A percentile compares a stretch with the other conserved stretches of the same genome.
Conservation (phyloP, 2,113 vertebrate species). For the Dasyurus viverrinus region DNA sequence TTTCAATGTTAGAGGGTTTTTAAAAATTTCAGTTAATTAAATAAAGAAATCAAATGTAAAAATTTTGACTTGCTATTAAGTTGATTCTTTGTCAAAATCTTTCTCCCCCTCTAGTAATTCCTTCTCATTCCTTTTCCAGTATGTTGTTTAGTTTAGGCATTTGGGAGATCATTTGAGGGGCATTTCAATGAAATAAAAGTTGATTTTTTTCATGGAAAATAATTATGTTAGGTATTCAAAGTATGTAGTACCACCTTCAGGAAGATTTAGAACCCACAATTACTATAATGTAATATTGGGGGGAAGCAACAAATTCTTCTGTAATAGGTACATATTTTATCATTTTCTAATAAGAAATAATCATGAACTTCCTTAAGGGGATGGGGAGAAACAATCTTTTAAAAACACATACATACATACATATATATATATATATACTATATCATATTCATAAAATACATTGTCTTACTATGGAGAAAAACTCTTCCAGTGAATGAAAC, state of each 20-base stretch:
- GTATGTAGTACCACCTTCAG: background rate
- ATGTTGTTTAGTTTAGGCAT: background rate
- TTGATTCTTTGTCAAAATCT: background rate
- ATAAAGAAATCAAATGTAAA: slow-evolving; percentile 9
- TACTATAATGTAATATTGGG: background rate
- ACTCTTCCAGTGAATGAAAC: background rate
- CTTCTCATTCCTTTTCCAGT: background rate
- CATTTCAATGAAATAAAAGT: slow-evolving; percentile 18
- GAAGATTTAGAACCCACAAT: background rate
- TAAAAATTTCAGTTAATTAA: slow-evolving; percentile 45
- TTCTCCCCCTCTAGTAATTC: background rate
- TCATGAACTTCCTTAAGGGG: background rate
- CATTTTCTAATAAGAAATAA: background rate
- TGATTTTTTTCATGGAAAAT: slow-evolving; percentile 11
- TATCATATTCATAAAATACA: background rate
- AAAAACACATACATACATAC: background rate
- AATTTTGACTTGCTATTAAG: background rate
- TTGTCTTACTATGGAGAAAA: background rate
- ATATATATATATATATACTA: background rate
- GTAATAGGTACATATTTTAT: background rate
- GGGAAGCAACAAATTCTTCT: background rate
- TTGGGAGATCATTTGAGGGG: background rate
- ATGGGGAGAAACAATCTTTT: background rate
- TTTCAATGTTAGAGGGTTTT: background rate
- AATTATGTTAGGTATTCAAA: slow-evolving; percentile 23